Evolutionary conservation across 2,797 vertebrate species (phyloP).

Genomic region (Notamacropus eugenii): DNA sequence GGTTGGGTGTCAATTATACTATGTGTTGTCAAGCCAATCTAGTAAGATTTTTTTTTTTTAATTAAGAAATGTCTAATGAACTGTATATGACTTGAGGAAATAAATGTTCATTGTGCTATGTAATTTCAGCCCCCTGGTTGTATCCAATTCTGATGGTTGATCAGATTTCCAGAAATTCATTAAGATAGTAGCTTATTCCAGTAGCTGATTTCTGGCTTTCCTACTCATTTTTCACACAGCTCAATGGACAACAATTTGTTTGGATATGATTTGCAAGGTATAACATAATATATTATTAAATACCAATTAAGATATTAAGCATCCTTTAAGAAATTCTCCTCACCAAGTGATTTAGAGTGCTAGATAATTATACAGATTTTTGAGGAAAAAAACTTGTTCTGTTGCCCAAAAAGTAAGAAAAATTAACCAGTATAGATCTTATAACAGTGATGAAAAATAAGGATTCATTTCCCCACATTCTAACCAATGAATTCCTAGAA

Average conservation of each 20-base stretch:
- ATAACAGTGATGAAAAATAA: slow-evolving; percentile 2
- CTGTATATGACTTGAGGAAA: slow-evolving; percentile 36
- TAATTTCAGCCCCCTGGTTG: not conserved
- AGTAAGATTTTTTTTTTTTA: slow-evolving; percentile 52
- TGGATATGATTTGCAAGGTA: not conserved
- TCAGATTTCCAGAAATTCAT: not conserved
- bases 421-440: not conserved
- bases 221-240: not conserved
- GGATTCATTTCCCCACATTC: not conserved
- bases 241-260: not conserved
- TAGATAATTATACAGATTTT: not conserved
- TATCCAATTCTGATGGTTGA: not conserved
- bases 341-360: not conserved
- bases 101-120: not conserved
- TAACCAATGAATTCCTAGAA: not conserved
- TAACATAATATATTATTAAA: slow-evolving; percentile 19
- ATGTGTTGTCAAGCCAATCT: slow-evolving; percentile 38
- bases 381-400: slow-evolving; percentile 11
- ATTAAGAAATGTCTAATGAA: slow-evolving; percentile 58
- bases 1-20: slow-evolving; percentile 52
- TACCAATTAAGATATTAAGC: slow-evolving; percentile 26
- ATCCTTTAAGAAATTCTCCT: not conserved
- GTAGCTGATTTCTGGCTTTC: not conserved
- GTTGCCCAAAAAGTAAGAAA: not conserved
- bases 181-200: not conserved